phyloP scores from a whole-genome alignment of 35 echinoderm and acorn worm genomes.

The Ophiothrix spiculata region DNA sequence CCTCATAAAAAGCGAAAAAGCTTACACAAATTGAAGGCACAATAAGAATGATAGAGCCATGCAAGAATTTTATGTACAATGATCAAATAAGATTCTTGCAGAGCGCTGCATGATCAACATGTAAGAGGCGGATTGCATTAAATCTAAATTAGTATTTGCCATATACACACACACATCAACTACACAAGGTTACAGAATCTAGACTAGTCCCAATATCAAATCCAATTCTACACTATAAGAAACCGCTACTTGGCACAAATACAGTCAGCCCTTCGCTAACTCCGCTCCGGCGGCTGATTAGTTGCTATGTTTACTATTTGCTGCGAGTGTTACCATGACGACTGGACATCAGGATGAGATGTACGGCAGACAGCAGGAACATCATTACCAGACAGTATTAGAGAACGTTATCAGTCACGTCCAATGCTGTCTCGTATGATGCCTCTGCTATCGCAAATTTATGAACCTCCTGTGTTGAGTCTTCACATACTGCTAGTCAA shows the following conservation, averaged over 20 bases:
- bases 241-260: neutral
- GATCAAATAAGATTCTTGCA: neutral
- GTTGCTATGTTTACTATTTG: slow-evolving; percentile 16
- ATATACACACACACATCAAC: neutral
- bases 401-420: neutral
- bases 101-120: neutral
- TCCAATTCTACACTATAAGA: neutral
- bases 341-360: slow-evolving; percentile 6
- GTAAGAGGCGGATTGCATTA: neutral
- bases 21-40: neutral
- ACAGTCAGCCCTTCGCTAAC: neutral
- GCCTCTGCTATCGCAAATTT: neutral
- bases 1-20: neutral
- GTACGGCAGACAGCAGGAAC: neutral
- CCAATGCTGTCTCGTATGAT: slow-evolving; percentile 7
- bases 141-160: slow-evolving; percentile 6
- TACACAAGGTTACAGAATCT: no score
- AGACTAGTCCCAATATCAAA: neutral
- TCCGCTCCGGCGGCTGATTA: neutral
- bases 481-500: slow-evolving; percentile 3
- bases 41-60: neutral
- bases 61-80: slow-evolving; percentile 1
- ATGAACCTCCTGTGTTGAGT: neutral
- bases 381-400: slow-evolving; percentile 16
- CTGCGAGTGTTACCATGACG: neutral